Conservation (phyloP, 2,888 invertebrate genomes). For the Adelphocoris suturalis region DNA sequence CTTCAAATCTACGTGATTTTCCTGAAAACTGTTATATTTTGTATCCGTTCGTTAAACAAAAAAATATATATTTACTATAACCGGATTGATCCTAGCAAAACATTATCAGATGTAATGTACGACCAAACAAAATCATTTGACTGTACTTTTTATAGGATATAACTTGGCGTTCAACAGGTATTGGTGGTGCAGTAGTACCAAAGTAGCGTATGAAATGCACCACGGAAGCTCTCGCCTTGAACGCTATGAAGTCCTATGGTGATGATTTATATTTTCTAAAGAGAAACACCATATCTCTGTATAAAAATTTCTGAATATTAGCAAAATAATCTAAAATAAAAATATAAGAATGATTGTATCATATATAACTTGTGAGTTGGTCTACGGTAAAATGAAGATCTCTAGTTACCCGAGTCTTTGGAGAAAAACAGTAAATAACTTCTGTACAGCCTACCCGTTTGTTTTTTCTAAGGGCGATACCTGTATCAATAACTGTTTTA, state of each 20-base stretch:
- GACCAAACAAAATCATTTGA: slow-evolving; percentile 38
- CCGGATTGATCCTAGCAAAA: neutral
- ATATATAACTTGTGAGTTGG: slow-evolving; percentile 34
- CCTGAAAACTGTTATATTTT: slow-evolving; percentile 20
- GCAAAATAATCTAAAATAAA: slow-evolving; percentile 41
- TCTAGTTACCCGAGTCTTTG: slow-evolving; percentile 42
- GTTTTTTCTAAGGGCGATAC: neutral
- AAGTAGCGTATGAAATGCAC: neutral
- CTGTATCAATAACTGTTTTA: slow-evolving; percentile 58
- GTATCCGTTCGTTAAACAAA: neutral
- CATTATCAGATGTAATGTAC: slow-evolving; percentile 10
- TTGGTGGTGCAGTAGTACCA: neutral
- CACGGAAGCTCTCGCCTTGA: neutral
- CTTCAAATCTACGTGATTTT: neutral
- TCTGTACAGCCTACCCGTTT: neutral
- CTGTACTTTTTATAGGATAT: slow-evolving; percentile 47
- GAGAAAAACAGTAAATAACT: neutral
- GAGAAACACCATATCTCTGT: slow-evolving; percentile 42
- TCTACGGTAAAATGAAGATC: slow-evolving; percentile 50
- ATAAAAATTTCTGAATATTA: slow-evolving; percentile 26
- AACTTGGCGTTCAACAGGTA: neutral
- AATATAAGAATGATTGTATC: slow-evolving; percentile 40
- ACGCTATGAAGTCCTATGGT: neutral
- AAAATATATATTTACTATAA: neutral
- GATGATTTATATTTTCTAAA: slow-evolving; percentile 58